A percentile compares a stretch with the other conserved stretches of the same genome.
Conservation (phyloP, 2,888 invertebrate genomes). For the Chelonus formosanus region DNA sequence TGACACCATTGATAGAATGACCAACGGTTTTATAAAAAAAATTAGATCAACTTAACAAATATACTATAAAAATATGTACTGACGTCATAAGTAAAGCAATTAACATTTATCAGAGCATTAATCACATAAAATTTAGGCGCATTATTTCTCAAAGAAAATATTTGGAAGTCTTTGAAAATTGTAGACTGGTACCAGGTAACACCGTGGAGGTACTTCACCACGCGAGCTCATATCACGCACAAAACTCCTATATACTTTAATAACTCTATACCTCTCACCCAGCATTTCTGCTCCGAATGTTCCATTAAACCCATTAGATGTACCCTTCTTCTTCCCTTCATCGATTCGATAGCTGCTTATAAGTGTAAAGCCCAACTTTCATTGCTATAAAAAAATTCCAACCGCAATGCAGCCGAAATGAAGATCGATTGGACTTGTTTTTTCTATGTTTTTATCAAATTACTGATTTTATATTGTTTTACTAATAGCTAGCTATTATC, state of each 20-base stretch:
- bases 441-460: neutral
- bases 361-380: slow-evolving; percentile 9
- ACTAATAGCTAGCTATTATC: slow-evolving; percentile 1
- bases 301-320: neutral
- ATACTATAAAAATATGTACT: too few relatives aligned
- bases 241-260: slow-evolving; percentile 23
- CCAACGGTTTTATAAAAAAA: too few relatives aligned
- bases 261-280: neutral
- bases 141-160: neutral
- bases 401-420: slow-evolving; percentile 10
- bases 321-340: neutral
- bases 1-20: too few relatives aligned
- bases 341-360: slow-evolving; percentile 1
- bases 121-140: neutral
- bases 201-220: slow-evolving; percentile 38
- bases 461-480: neutral
- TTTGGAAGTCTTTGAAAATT: neutral
- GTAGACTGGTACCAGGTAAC: slow-evolving; percentile 47
- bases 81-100: neutral
- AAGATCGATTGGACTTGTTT: slow-evolving; percentile 27
- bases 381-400: slow-evolving; percentile 10
- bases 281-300: slow-evolving; percentile 6
- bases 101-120: neutral
- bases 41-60: too few relatives aligned
- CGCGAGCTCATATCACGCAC: slow-evolving; percentile 45